Percentiles rank a stretch among this genome's conserved stretches.
Evolutionary conservation across 2,888 invertebrate species (phyloP).

Genomic region (Tetanocera ferruginea): DNA sequence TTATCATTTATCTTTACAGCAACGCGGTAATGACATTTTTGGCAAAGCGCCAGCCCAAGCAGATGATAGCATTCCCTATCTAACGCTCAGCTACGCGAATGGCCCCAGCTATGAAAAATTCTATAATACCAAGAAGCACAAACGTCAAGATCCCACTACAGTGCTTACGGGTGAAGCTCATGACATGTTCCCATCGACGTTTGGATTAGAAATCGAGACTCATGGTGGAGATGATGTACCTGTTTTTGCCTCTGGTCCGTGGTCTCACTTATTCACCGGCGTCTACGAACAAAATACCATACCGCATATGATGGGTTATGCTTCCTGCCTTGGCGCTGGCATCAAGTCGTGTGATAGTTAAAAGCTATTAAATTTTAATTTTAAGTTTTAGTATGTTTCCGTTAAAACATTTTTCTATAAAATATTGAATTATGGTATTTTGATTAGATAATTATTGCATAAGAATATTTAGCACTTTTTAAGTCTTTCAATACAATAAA

Average conservation of each 20-base stretch:
- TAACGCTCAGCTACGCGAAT: conserved; percentile 81
- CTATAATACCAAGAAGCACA: conserved; percentile 53
- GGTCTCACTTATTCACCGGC: conserved; percentile 85
- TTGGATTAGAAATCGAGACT: conserved; percentile 72
- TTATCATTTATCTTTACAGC: conserved; percentile 47
- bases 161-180: conserved; percentile 52
- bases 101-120: conserved; percentile 76
- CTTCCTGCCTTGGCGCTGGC: conserved; percentile 79
- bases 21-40: conserved; percentile 61
- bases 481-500: no score
- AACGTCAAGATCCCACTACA: conserved; percentile 61
- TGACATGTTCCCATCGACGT: conserved; percentile 73
- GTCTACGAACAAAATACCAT: conserved; percentile 84
- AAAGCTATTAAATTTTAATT: not conserved
- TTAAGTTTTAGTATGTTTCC: not conserved
- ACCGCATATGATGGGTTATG: conserved; percentile 82
- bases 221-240: conserved; percentile 87
- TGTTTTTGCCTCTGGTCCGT: conserved; percentile 82
- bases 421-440: no score
- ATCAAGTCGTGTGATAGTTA: conserved; percentile 14
- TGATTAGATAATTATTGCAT: no score
- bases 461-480: no score
- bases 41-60: conserved; percentile 60
- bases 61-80: conserved; percentile 74
- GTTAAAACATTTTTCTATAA: not conserved